Evolutionary conservation across 2,888 invertebrate species (phyloP).

Genomic region (Drosophila longiperda): DNA sequence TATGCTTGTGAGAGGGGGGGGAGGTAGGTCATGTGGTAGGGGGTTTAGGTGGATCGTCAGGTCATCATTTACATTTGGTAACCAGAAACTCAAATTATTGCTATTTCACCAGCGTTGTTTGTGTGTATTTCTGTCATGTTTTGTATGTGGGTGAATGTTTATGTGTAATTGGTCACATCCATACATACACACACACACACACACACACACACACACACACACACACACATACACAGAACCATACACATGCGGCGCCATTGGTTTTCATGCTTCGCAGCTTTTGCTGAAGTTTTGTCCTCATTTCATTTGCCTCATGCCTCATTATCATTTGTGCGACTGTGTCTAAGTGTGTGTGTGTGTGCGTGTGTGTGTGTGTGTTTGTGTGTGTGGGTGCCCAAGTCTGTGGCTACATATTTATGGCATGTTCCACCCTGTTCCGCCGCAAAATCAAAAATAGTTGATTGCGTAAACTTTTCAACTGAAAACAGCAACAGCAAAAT

Average conservation of each 20-base stretch:
- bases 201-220: conserved; percentile 4
- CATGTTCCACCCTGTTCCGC: neutral
- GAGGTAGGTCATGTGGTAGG: neutral
- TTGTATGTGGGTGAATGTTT: conserved; percentile 17
- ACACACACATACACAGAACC: neutral
- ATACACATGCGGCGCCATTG: conserved; percentile 53
- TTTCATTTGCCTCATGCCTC: conserved; percentile 44
- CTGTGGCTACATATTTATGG: conserved; percentile 47
- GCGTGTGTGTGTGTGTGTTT: conserved; percentile 8
- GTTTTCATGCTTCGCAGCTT: conserved; percentile 62
- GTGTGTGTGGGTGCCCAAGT: conserved; percentile 17
- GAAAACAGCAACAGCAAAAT: conserved; percentile 54
- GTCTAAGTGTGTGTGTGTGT: neutral
- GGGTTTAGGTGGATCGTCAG: conserved; percentile 6
- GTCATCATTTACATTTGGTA: conserved; percentile 59
- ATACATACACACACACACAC: conserved; percentile 1
- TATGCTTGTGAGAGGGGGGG: no score
- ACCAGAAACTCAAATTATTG: conserved; percentile 57
- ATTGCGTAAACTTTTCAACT: conserved; percentile 72
- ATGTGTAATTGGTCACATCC: conserved; percentile 37
- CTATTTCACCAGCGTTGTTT: conserved; percentile 19
- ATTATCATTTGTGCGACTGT: conserved; percentile 25
- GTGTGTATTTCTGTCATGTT: neutral
- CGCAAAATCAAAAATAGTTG: conserved; percentile 49
- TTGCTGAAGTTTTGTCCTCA: conserved; percentile 65